Conservation (phyloP, 2,888 invertebrate species). For the Eulithis testata region DNA sequence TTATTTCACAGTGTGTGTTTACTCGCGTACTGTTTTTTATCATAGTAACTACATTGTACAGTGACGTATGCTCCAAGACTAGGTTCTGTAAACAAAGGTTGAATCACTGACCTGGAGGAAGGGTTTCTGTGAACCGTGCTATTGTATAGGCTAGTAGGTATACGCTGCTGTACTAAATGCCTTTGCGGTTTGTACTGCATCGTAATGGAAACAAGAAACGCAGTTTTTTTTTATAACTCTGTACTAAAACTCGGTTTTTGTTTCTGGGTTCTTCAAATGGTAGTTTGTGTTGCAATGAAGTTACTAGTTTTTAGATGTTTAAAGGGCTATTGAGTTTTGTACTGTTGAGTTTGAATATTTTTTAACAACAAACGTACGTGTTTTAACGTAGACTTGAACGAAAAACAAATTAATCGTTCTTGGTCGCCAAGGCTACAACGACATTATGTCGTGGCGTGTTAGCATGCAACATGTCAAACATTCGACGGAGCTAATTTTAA, state of each 20-base stretch:
- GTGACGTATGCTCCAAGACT: conserved; percentile 42
- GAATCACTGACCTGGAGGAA: conserved; percentile 58
- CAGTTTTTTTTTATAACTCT: conserved; percentile 10
- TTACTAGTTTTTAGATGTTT: too few species aligned
- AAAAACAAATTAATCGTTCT: background rate
- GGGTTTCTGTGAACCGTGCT: conserved; percentile 46
- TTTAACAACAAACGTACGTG: too few species aligned
- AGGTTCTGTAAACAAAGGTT: conserved; percentile 55
- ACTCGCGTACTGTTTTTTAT: conserved; percentile 11
- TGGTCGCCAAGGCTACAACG: conserved; percentile 32
- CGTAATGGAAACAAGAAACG: conserved; percentile 27
- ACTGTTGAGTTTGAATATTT: too few species aligned
- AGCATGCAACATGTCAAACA: conserved; percentile 35
- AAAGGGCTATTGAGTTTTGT: too few species aligned
- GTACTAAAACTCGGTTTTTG: background rate
- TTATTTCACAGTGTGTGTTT: conserved; percentile 8
- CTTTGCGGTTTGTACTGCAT: conserved; percentile 38
- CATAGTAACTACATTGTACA: conserved; percentile 38
- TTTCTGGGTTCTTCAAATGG: background rate
- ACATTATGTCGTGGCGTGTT: conserved; percentile 36
- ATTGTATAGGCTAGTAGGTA: conserved; percentile 30
- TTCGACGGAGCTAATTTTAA: conserved; percentile 33
- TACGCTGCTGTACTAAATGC: conserved; percentile 37
- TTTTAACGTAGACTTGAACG: background rate
- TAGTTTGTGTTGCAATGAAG: too few species aligned